These are phyloP conservation scores for Xiphias gladius DNA, from an alignment of 2,113 vertebrate species.

Conservation along the genomic window DNA sequence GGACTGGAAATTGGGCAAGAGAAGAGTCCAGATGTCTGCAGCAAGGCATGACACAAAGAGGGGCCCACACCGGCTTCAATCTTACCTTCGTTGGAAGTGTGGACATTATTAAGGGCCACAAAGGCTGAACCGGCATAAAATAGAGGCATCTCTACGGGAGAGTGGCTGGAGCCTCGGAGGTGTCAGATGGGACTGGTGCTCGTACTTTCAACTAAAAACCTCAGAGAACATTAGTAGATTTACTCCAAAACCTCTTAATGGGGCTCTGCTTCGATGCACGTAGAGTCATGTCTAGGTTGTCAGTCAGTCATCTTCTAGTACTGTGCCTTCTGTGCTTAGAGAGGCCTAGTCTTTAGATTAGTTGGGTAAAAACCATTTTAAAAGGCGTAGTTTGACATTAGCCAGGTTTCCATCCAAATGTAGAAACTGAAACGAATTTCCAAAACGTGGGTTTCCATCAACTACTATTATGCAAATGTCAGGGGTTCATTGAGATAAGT, in stretches of 20 bases:
- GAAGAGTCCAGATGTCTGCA: conserved; percentile 79
- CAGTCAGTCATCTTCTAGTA: not conserved
- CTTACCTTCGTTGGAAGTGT: conserved; percentile 59
- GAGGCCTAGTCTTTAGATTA: too few relatives aligned
- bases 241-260: not conserved
- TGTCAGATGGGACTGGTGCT: conserved; percentile 33
- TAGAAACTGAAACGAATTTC: not conserved
- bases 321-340: not conserved
- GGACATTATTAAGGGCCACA: conserved; percentile 70
- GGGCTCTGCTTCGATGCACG: not conserved
- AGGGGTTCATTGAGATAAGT: not conserved
- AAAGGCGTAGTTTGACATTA: not conserved
- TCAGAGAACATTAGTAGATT: conserved; percentile 17
- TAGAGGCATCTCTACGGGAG: conserved; percentile 54
- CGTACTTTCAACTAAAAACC: conserved; percentile 36
- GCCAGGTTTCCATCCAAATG: not conserved
- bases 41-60: conserved; percentile 67
- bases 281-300: conserved; percentile 3
- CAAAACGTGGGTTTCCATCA: not conserved
- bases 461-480: not conserved
- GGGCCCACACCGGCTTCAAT: conserved; percentile 53
- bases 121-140: conserved; percentile 59
- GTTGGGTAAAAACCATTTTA: not conserved
- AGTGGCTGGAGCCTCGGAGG: conserved; percentile 20
- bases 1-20: conserved; percentile 70